Percentiles rank a stretch among this genome's conserved stretches.
Conservation (phyloP, 2,888 invertebrate species). For the Drosophila flavopinicola region DNA sequence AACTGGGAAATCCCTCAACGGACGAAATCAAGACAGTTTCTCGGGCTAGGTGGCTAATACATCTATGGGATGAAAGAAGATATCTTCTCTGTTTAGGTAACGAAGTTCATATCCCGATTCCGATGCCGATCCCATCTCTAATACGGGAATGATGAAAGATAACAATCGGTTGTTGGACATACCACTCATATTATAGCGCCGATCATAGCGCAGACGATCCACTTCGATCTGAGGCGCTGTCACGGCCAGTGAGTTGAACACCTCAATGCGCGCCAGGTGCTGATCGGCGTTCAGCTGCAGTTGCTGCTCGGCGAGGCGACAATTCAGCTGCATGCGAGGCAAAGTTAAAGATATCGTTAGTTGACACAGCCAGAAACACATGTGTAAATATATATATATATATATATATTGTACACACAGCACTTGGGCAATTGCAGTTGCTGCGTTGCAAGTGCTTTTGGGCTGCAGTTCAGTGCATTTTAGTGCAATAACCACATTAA, state of each 20-base stretch:
- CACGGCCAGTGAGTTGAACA: slow-evolving; percentile 92
- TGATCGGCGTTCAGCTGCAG: slow-evolving; percentile 82
- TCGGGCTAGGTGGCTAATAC: too few species aligned
- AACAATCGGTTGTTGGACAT: neutral
- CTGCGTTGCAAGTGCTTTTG: slow-evolving; percentile 27
- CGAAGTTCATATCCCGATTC: too few species aligned
- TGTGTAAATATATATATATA: neutral
- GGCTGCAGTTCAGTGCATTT: slow-evolving; percentile 79
- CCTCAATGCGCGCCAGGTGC: slow-evolving; percentile 86
- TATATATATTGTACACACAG: neutral
- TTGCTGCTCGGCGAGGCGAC: slow-evolving; percentile 79
- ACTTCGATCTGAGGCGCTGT: slow-evolving; percentile 91
- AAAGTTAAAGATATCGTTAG: slow-evolving; percentile 27
- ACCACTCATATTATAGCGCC: slow-evolving; percentile 83
- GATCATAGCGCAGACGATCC: slow-evolving; percentile 85
- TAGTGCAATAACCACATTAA: slow-evolving; percentile 81
- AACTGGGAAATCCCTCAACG: too few species aligned
- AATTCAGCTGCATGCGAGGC: slow-evolving; percentile 82
- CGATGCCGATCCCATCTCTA: too few species aligned
- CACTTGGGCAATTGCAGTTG: slow-evolving; percentile 42
- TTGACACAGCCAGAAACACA: slow-evolving; percentile 13
- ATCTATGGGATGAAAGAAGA: too few species aligned
- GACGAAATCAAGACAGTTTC: too few species aligned
- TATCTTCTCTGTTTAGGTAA: too few species aligned
- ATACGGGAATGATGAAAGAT: too few species aligned